Conservation (phyloP, 37 sponge, comb jelly and placozoan genomes). For the Amphimedon queenslandica region DNA sequence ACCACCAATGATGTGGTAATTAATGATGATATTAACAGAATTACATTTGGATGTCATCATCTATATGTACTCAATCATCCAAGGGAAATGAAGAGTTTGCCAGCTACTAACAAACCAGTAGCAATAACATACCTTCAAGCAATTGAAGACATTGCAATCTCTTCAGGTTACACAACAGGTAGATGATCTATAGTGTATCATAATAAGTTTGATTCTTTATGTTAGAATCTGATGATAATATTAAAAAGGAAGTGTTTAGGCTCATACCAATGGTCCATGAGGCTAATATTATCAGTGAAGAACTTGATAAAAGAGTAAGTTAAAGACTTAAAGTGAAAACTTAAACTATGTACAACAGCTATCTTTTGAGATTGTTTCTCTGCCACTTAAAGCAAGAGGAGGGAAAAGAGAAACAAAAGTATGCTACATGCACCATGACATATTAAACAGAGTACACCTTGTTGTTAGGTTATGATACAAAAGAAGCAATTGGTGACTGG, state of each 20-base stretch:
- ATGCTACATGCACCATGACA: no score
- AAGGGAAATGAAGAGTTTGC: slow-evolving; percentile 35
- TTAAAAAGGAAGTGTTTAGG: slow-evolving; percentile 66
- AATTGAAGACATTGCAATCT: slow-evolving; percentile 70
- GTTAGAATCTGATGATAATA: slow-evolving; percentile 41
- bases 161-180: slow-evolving; percentile 64
- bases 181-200: slow-evolving; percentile 52
- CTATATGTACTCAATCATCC: slow-evolving; percentile 81
- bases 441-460: no score
- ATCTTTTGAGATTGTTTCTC: slow-evolving; percentile 59
- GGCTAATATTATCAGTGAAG: slow-evolving; percentile 81
- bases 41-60: slow-evolving; percentile 63
- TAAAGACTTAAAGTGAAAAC: slow-evolving; percentile 8
- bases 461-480: slow-evolving; percentile 39
- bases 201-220: slow-evolving; percentile 2
- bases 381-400: slow-evolving; percentile 69
- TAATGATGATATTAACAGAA: slow-evolving; percentile 12
- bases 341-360: slow-evolving; percentile 6
- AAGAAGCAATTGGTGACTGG: slow-evolving; percentile 41
- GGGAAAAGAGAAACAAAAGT: slow-evolving; percentile 53
- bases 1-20: neutral
- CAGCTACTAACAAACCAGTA: slow-evolving; percentile 30
- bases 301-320: slow-evolving; percentile 61
- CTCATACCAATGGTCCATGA: slow-evolving; percentile 79
- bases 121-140: slow-evolving; percentile 60